These are phyloP conservation scores for Hylomyscus alleni DNA, from an alignment of 2,797 vertebrate species.

Conservation along the genomic window DNA sequence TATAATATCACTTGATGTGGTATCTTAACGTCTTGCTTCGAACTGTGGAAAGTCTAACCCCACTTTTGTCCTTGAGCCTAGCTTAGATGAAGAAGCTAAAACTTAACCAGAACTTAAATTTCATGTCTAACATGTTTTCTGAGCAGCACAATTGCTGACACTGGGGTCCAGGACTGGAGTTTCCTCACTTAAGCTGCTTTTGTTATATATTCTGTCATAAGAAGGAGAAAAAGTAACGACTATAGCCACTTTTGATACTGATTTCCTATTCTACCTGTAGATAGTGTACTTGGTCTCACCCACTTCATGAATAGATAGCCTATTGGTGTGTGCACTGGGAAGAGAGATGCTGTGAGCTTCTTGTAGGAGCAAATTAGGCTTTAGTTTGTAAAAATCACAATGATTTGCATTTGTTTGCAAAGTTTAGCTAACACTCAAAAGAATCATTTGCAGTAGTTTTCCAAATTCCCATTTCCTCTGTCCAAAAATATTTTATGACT, in stretches of 20 bases:
- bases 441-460: slow-evolving; percentile 83
- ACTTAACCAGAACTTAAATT: not conserved
- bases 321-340: not conserved
- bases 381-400: slow-evolving; percentile 50
- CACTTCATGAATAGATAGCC: not conserved
- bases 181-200: not conserved
- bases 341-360: not conserved
- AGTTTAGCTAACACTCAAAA: slow-evolving; percentile 65
- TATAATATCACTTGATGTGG: not conserved
- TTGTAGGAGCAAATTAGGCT: not conserved
- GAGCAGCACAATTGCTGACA: not conserved
- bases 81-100: not conserved
- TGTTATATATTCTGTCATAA: not conserved
- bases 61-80: not conserved
- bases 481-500: slow-evolving; percentile 85
- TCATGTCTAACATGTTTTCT: not conserved
- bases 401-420: slow-evolving; percentile 64
- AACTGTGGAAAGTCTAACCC: not conserved
- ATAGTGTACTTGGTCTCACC: not conserved
- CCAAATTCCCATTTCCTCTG: slow-evolving; percentile 81
- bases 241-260: not conserved
- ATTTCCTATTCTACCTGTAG: not conserved
- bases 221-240: not conserved
- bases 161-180: too few relatives aligned
- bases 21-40: not conserved